These are phyloP conservation scores for Aporophyla lueneburgensis DNA, from an alignment of 2,888 invertebrate genomes.

Conservation along the genomic window DNA sequence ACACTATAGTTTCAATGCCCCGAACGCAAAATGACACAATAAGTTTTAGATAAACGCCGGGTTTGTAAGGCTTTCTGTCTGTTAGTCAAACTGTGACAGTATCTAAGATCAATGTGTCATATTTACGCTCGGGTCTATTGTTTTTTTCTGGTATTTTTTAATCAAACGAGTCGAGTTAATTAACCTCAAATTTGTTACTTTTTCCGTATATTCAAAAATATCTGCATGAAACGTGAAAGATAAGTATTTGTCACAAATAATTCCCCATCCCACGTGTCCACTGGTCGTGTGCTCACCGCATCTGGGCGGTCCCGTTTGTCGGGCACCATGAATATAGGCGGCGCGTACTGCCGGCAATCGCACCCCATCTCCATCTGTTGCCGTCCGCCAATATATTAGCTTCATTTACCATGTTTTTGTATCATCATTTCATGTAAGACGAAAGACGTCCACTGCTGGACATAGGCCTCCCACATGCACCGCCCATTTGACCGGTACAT, in stretches of 20 bases:
- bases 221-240: no score
- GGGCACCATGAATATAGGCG: slow-evolving; percentile 84
- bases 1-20: background rate
- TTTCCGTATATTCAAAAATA: background rate
- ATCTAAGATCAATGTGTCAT: background rate
- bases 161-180: background rate
- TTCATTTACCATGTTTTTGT: slow-evolving; percentile 10
- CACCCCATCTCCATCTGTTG: slow-evolving; percentile 87
- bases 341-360: slow-evolving; percentile 88
- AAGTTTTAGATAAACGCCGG: background rate
- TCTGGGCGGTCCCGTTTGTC: slow-evolving; percentile 88
- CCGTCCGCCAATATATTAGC: slow-evolving; percentile 36
- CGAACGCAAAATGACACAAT: background rate
- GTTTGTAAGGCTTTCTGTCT: background rate
- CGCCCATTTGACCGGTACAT: no score
- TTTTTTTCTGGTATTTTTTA: background rate
- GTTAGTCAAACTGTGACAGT: background rate
- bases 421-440: no score
- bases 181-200: background rate
- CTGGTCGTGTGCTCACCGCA: slow-evolving; percentile 78
- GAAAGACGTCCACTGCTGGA: no score
- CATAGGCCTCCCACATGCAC: no score
- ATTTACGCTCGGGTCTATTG: background rate
- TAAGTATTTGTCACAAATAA: slow-evolving; percentile 46
- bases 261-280: slow-evolving; percentile 38